phyloP scores from a whole-genome alignment of 2,113 vertebrate species.

The Diadophis punctatus region DNA sequence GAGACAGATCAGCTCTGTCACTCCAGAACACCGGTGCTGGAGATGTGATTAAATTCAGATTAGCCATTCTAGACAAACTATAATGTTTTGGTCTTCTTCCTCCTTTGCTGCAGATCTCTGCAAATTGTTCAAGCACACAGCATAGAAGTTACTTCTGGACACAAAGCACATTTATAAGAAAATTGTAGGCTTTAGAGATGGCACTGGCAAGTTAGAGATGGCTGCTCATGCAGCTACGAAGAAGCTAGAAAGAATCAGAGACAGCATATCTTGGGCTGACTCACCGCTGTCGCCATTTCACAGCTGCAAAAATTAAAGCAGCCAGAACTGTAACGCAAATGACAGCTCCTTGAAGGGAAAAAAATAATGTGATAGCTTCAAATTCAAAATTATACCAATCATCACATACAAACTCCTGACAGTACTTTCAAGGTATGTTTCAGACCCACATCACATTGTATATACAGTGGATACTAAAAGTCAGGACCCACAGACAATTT shows the following conservation, averaged over 20 bases:
- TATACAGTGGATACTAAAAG: neutral
- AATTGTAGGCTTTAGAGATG: neutral
- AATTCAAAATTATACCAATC: neutral
- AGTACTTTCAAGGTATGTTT: neutral
- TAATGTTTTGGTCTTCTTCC: neutral
- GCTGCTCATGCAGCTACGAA: neutral
- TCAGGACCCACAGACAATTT: neutral
- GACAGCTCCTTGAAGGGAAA: slow-evolving; percentile 1
- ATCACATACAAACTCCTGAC: neutral
- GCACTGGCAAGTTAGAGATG: neutral
- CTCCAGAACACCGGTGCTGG: neutral
- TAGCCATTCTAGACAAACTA: neutral
- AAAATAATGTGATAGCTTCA: neutral
- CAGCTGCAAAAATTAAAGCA: neutral
- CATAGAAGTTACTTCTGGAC: neutral
- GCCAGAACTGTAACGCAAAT: neutral
- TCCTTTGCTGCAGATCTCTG: neutral
- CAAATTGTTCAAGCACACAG: neutral
- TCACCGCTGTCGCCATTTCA: neutral
- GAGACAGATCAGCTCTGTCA: neutral
- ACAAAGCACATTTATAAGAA: neutral
- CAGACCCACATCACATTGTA: neutral
- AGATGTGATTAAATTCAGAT: neutral
- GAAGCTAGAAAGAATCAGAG: neutral
- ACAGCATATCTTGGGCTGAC: neutral